Evolutionary conservation across 2,113 vertebrate species (phyloP).

Genomic region (Prunella fulvescens): DNA sequence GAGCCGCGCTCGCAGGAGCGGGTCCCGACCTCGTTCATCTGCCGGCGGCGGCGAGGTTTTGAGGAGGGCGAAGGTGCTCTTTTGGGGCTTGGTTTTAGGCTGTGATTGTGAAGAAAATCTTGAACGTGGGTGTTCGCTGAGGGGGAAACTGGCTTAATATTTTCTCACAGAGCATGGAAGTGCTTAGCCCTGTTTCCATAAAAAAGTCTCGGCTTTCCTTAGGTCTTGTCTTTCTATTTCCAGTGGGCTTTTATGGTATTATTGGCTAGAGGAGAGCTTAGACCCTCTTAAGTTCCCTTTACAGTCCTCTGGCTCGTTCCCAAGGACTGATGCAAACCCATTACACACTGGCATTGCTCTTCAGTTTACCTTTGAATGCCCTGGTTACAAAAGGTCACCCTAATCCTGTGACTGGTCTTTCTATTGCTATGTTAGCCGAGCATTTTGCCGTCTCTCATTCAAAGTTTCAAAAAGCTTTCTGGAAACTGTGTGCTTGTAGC

Average conservation of each 20-base stretch:
- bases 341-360: neutral
- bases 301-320: neutral
- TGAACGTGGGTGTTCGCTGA: neutral
- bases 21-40: neutral
- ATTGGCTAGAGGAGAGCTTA: neutral
- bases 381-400: constrained; percentile 19
- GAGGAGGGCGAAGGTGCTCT: neutral
- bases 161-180: neutral
- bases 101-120: neutral
- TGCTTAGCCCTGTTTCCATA: neutral
- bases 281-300: constrained; percentile 24
- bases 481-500: neutral
- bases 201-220: neutral
- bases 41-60: neutral
- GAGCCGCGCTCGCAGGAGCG: neutral
- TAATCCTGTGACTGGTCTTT: neutral
- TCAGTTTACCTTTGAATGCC: neutral
- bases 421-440: neutral
- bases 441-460: neutral
- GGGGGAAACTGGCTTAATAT: neutral
- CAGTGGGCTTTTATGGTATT: constrained; percentile 20
- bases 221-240: constrained; percentile 26
- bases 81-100: neutral
- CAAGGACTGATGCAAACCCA: neutral
- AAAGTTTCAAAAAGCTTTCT: constrained; percentile 34